Evolutionary conservation across 1,140 invertebrate species (phyloP).

Genomic region (Rhyzopertha dominica): DNA sequence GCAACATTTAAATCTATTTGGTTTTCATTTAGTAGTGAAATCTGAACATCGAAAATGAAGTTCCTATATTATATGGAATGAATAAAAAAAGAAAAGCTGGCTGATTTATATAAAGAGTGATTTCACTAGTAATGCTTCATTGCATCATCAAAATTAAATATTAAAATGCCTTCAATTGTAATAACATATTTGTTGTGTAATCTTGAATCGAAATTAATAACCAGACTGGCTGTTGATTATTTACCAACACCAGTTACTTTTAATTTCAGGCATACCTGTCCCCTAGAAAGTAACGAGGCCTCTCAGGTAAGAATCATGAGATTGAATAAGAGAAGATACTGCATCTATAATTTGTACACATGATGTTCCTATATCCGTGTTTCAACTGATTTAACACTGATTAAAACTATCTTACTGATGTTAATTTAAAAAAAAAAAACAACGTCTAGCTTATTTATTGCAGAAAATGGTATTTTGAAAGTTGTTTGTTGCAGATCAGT

Average conservation of each 20-base stretch:
- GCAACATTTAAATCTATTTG: no score
- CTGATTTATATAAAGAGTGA: no score
- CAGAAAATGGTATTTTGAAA: background rate
- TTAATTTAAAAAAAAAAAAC: constrained; percentile 1
- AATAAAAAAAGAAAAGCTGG: no score
- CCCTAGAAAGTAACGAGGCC: constrained; percentile 1
- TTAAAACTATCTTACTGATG: constrained; percentile 31
- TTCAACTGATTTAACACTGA: constrained; percentile 40
- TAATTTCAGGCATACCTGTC: constrained; percentile 32
- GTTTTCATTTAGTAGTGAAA: no score
- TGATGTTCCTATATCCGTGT: constrained; percentile 41
- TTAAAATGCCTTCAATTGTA: constrained; percentile 1
- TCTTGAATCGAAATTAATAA: constrained; percentile 17
- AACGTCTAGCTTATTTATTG: constrained; percentile 2
- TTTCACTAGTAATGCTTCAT: constrained; percentile 5
- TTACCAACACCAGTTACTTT: constrained; percentile 40
- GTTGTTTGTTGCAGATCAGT: constrained; percentile 72
- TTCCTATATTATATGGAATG: no score
- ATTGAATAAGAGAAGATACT: background rate
- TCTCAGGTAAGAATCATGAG: constrained; percentile 16
- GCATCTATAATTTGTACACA: constrained; percentile 5
- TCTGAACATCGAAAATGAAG: no score
- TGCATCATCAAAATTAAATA: background rate
- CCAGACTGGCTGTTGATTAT: constrained; percentile 36
- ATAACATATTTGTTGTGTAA: background rate